These are phyloP conservation scores for Rhopalosiphum padi DNA, from an alignment of 1,140 invertebrate species.

Conservation along the genomic window DNA sequence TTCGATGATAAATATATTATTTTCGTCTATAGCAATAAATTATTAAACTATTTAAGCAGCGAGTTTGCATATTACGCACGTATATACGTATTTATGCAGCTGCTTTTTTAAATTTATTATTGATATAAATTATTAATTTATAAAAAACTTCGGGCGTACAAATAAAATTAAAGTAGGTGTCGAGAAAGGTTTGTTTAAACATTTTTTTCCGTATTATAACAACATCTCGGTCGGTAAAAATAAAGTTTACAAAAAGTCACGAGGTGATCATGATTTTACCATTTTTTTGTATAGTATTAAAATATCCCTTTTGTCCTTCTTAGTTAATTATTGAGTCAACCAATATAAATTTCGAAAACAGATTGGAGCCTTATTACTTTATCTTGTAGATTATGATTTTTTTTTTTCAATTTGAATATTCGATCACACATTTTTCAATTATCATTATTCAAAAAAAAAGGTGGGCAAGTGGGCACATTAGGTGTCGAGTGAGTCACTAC, in stretches of 20 bases:
- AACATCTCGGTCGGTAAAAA: neutral
- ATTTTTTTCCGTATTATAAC: neutral
- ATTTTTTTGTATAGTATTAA: neutral
- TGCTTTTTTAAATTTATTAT: neutral
- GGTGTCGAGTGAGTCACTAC: too few species aligned
- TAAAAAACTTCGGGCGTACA: neutral
- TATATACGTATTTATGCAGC: neutral
- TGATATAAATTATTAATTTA: neutral
- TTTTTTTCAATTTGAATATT: neutral
- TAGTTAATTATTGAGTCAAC: neutral
- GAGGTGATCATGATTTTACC: neutral
- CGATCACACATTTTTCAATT: neutral
- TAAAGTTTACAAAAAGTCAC: neutral
- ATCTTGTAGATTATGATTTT: neutral
- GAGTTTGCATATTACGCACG: neutral
- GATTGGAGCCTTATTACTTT: neutral
- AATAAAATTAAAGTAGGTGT: neutral
- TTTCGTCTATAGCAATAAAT: neutral
- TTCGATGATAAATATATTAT: neutral
- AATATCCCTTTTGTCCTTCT: neutral
- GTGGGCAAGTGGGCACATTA: too few species aligned
- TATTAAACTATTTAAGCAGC: neutral
- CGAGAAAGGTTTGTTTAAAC: neutral
- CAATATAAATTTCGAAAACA: neutral
- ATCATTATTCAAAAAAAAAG: neutral